phyloP scores from a whole-genome alignment of 1,140 invertebrate genomes.

The Drosophila nikananu region DNA sequence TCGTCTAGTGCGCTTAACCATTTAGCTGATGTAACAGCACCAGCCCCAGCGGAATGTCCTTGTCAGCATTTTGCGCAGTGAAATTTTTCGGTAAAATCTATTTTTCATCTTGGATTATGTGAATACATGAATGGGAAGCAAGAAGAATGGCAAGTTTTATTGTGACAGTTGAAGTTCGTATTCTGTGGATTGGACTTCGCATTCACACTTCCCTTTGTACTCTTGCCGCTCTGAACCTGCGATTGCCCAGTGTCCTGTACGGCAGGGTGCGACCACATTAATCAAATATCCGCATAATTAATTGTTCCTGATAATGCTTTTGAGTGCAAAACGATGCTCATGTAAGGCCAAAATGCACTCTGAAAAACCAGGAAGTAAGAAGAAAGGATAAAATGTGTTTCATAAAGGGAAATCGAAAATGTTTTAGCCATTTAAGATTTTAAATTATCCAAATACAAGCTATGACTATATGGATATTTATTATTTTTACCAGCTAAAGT shows the following conservation, averaged over 20 bases:
- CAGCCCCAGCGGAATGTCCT: conserved; percentile 59
- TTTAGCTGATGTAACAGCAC: conserved; percentile 79
- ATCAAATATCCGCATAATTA: conserved; percentile 77
- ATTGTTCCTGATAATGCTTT: conserved; percentile 36
- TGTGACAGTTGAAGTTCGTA: conserved; percentile 73
- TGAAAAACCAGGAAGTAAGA: neutral
- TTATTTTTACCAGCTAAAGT: neutral
- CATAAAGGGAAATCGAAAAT: neutral
- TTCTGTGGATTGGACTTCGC: conserved; percentile 24
- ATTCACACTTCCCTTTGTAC: conserved; percentile 11
- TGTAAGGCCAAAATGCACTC: conserved; percentile 28
- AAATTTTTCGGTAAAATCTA: conserved; percentile 78
- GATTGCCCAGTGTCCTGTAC: conserved; percentile 12
- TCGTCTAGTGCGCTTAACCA: conserved; percentile 75
- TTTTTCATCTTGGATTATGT: conserved; percentile 82
- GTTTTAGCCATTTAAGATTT: too few relatives aligned
- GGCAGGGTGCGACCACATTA: conserved; percentile 44
- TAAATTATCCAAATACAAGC: neutral
- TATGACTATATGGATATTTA: neutral
- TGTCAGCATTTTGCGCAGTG: conserved; percentile 81
- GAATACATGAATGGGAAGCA: conserved; percentile 76
- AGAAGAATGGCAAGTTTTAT: conserved; percentile 73
- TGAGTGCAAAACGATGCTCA: conserved; percentile 24
- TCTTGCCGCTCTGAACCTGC: conserved; percentile 4
- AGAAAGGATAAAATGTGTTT: neutral